Evolutionary conservation across 2,113 vertebrate genomes (phyloP).

Genomic region (Lycaon pictus): DNA sequence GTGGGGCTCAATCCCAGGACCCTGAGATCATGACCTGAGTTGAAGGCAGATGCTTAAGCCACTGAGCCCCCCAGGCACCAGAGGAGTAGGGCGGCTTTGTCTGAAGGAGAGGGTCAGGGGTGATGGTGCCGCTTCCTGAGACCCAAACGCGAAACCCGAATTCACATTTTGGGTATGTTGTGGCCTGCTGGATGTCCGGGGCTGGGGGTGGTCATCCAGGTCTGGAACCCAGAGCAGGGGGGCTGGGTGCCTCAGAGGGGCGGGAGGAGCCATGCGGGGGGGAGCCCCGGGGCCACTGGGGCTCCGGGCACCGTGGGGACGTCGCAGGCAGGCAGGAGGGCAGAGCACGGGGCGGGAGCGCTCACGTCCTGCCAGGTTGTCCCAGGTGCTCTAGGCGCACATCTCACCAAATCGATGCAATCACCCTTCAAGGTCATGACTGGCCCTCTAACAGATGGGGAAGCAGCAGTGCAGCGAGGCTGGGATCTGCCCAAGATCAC

Average conservation of each 20-base stretch:
- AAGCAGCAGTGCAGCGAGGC: rapidly evolving
- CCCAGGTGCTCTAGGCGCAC: not conserved
- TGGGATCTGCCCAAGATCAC: not conserved
- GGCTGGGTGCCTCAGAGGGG: not conserved
- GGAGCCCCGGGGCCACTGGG: rapidly evolving
- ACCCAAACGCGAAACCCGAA: not conserved
- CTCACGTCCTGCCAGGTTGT: not conserved
- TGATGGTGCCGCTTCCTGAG: not conserved
- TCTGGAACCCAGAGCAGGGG: not conserved
- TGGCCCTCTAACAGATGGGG: not conserved
- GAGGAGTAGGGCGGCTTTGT: not conserved
- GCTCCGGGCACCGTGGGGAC: rapidly evolving
- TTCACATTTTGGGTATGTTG: not conserved
- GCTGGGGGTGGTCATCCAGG: not conserved
- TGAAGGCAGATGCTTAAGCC: too few relatives aligned
- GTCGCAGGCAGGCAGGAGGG: not conserved
- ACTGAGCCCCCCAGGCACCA: too few relatives aligned
- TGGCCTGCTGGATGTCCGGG: not conserved
- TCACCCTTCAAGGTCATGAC: conserved; percentile 19
- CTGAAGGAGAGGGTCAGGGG: not conserved
- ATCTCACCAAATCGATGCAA: rapidly evolving
- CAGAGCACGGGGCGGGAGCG: too few relatives aligned
- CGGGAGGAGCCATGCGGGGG: not conserved
- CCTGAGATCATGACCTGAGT: too few relatives aligned
- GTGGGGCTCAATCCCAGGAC: too few relatives aligned